Conservation (phyloP, 2,888 invertebrate genomes). For the Geotrupes spiniger region DNA sequence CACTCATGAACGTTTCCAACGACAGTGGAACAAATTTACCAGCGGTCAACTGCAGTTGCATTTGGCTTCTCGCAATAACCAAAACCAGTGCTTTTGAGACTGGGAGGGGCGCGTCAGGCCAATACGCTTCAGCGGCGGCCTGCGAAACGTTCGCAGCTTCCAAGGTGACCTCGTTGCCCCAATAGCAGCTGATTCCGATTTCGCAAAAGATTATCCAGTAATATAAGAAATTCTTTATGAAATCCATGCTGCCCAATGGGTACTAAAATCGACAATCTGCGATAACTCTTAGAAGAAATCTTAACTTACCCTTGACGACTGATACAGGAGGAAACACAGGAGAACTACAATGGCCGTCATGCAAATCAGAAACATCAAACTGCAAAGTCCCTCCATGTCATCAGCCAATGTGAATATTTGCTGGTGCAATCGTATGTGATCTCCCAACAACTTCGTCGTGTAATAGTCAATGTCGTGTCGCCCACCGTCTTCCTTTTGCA, state of each 20-base stretch:
- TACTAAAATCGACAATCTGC: constrained; percentile 11
- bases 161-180: constrained; percentile 31
- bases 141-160: constrained; percentile 25
- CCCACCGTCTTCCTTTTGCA: background rate
- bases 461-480: background rate
- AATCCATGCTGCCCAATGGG: constrained; percentile 23
- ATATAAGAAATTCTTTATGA: constrained; percentile 26
- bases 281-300: background rate
- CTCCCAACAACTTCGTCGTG: background rate
- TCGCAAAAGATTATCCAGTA: constrained; percentile 29
- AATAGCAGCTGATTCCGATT: constrained; percentile 31
- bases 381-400: constrained; percentile 1
- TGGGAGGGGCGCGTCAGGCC: constrained; percentile 19
- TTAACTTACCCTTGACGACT: background rate
- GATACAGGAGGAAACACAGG: constrained; percentile 5
- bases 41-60: constrained; percentile 28
- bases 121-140: constrained; percentile 25
- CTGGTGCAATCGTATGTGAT: background rate
- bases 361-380: background rate
- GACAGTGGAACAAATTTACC: constrained; percentile 31
- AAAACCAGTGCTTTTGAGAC: constrained; percentile 26
- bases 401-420: background rate
- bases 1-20: constrained; percentile 26
- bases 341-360: background rate
- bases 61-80: constrained; percentile 27